phyloP scores from a whole-genome alignment of 2,113 vertebrate species.

The Salvelinus fontinalis region DNA sequence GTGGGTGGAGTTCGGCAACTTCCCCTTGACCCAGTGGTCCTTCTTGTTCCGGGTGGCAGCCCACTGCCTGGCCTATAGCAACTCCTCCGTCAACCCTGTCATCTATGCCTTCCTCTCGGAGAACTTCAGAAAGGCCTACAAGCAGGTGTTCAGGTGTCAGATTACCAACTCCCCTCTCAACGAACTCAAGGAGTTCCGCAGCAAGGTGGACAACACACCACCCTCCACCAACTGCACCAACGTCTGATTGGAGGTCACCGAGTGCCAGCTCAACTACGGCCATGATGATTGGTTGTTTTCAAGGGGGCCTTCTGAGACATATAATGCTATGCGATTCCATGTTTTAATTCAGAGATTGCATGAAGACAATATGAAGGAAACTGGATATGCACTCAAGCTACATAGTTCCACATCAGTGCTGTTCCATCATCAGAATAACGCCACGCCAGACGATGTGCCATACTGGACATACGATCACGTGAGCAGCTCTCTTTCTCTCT shows the following conservation, averaged over 20 bases:
- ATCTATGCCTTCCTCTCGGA: constrained; percentile 97
- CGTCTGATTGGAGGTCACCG: constrained; percentile 71
- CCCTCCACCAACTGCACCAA: constrained; percentile 92
- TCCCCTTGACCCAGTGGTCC: constrained; percentile 92
- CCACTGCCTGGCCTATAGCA: constrained; percentile 97
- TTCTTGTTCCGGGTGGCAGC: constrained; percentile 88
- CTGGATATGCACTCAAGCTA: neutral
- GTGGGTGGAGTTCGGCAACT: constrained; percentile 93
- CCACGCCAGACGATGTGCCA: neutral
- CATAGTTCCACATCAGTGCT: neutral
- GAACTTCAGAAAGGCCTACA: constrained; percentile 96
- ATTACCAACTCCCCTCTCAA: constrained; percentile 69
- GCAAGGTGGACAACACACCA: constrained; percentile 83
- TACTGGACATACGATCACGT: neutral
- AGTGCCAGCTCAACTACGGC: neutral
- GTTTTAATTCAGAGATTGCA: neutral
- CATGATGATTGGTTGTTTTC: neutral
- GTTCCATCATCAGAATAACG: neutral
- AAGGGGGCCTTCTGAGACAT: neutral
- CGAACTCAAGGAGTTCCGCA: constrained; percentile 81
- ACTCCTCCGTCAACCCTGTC: constrained; percentile 96
- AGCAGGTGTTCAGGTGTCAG: constrained; percentile 92
- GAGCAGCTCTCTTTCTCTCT: neutral
- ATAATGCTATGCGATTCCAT: neutral
- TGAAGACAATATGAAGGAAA: neutral